Base-by-base conservation (phyloP, 1,140 invertebrate genomes). In the Drosophila pruinosa region DNA sequence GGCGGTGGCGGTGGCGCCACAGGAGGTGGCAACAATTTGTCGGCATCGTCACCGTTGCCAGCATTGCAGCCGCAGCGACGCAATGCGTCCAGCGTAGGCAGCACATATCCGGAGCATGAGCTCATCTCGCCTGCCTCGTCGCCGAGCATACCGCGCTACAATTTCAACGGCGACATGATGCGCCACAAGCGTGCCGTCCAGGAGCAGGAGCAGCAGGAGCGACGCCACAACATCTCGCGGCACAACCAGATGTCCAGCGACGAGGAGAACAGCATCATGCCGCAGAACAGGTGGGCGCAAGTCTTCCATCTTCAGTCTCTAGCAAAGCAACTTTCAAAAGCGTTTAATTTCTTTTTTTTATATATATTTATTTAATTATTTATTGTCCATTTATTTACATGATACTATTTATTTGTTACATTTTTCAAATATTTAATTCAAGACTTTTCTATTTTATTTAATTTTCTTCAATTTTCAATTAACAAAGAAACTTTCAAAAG, bases 261-360 rank as follows among this genome's bases (percentile, higher is more conserved):
- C 22, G 91, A 91, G 47, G 91, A 91, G 73, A 91, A 91, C 64
- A 91, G 90, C 75, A 91, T 91, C 1, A 91, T 91, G 70, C 90
- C 91, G 0, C 90, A 91, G 61, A 91, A 91, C 41, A 91, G 88
- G 90, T 91, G n/a, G n/a, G n/a, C n/a, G n/a, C n/a, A n/a, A n/a
- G n/a, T n/a, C n/a, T n/a, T n/a, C n/a, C n/a, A n/a, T n/a, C n/a
- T n/a, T n/a, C n/a, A n/a, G n/a, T n/a, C n/a, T n/a, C n/a, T n/a
- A n/a, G n/a, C n/a, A n/a, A n/a, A n/a, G n/a, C n/a, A n/a, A n/a
- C n/a, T n/a, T n/a, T n/a, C n/a, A n/a, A n/a, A n/a, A n/a, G n/a
- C n/a, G n/a, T n/a, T n/a, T n/a, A n/a, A n/a, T n/a, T n/a, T n/a
- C n/a, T n/a, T n/a, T n/a, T n/a, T n/a, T n/a, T n/a, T n/a, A n/a